Base-by-base conservation (phyloP, 1,140 invertebrate species). In the Tetranychus urticae region DNA sequence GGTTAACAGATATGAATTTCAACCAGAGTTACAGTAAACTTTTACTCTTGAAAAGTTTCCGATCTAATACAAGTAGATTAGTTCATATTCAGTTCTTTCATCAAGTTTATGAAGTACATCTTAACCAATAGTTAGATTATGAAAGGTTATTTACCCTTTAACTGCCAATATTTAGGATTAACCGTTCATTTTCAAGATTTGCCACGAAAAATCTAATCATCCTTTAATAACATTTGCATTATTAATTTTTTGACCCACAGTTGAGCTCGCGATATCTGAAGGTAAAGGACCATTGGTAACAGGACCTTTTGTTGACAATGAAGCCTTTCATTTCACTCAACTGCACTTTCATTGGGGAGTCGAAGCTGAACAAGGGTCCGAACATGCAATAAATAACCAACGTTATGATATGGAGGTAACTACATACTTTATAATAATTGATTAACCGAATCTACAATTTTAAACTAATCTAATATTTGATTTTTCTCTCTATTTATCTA, bases 261-360 rank as follows among this genome's bases (percentile, higher is more conserved):
- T 52, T n/a, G 50, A 52, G 7, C n/a, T 52, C 50, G 31, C 5
- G 6, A 52, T 52, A n/a, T n/a, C 50, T 4, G 50, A 52, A n/a
- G 31, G 31, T 8, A 52, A 52, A 52, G 50, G 31, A 8, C 50
- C 31, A n/a, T 8, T 31, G 23, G 50, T 52, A n/a, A 52, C 50
- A n/a, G 50, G 50, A 6, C 50, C 50, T 31, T n/a, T 33, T 6
- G 50, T 52, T 13, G 50, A 33, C 5, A 33, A 33, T 33, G 31
- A 52, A 31, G n/a, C 31, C 8, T 52, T n/a, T 52, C 31, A 31
- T 23, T 52, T 52, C n/a, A 52, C n/a, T 52, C 72, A 76, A 65
- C 74, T 76, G 42, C 75, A 76, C 65, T 69, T 75, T 36, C 75
- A 76, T 64, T 76, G 75, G 75, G 74, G 74, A 0, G 52, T 61